A percentile compares a stretch with the other conserved stretches of the same genome.
phyloP scores from a whole-genome alignment of 2,113 vertebrate species.

The Microtus montanus region DNA sequence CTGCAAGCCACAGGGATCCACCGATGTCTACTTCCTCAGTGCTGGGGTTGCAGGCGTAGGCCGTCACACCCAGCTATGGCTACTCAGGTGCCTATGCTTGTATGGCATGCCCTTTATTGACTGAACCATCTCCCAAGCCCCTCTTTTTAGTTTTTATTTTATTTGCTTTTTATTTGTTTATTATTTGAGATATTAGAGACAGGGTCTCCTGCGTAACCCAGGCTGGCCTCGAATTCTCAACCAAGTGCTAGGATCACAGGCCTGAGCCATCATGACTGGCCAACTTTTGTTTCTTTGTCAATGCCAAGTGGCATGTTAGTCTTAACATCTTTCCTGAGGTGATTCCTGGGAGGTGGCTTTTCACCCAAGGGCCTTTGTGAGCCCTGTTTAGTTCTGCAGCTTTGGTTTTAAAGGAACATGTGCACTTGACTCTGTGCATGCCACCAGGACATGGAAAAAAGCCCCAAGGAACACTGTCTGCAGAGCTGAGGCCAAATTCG shows the following conservation, averaged over 20 bases:
- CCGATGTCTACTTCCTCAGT: neutral
- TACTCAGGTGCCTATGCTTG: too few relatives aligned
- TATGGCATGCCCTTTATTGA: neutral
- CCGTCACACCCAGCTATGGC: neutral
- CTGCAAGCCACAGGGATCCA: neutral
- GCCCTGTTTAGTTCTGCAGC: neutral
- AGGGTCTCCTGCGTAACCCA: neutral
- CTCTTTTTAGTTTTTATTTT: neutral
- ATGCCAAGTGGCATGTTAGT: neutral
- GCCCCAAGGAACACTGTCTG: neutral
- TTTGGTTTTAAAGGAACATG: neutral
- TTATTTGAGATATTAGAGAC: neutral
- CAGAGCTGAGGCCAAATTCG: rapidly evolving
- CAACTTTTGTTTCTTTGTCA: neutral
- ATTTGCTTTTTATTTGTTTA: neutral
- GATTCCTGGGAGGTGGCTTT: neutral
- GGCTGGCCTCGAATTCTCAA: neutral
- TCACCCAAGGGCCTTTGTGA: neutral
- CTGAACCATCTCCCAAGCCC: neutral
- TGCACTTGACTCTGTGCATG: neutral
- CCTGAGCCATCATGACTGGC: neutral
- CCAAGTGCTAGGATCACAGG: neutral
- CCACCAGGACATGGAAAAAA: too few relatives aligned
- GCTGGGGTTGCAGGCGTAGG: neutral
- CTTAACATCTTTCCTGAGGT: neutral